phyloP scores from a whole-genome alignment of 1,140 invertebrate species.

The Atta cephalotes region DNA sequence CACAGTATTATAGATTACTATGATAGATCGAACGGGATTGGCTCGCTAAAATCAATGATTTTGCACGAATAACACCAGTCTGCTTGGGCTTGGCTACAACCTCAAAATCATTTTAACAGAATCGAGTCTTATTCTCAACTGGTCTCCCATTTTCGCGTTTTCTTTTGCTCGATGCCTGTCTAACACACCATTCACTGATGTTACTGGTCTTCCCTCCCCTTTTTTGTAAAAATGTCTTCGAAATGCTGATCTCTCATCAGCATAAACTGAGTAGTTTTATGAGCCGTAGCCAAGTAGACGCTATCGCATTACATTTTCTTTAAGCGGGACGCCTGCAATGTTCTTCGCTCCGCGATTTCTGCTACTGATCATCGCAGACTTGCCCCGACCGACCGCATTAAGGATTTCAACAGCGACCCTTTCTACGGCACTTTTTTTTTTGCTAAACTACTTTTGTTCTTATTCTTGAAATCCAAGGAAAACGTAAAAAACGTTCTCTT shows the following conservation, averaged over 20 bases:
- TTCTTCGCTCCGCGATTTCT: constrained; percentile 65
- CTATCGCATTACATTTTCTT: constrained; percentile 82
- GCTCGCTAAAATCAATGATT: constrained; percentile 65
- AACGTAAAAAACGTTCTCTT: constrained; percentile 5
- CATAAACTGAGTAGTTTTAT: constrained; percentile 85
- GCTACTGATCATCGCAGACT: constrained; percentile 56
- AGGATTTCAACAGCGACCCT: constrained; percentile 51
- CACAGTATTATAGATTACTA: not conserved
- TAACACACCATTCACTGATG: constrained; percentile 1
- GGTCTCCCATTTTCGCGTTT: constrained; percentile 41
- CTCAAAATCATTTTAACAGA: constrained; percentile 70
- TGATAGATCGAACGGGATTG: constrained; percentile 54
- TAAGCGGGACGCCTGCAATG: constrained; percentile 72
- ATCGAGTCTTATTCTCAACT: constrained; percentile 48
- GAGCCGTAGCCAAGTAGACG: constrained; percentile 82
- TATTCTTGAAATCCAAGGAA: not conserved
- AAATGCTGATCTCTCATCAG: constrained; percentile 79
- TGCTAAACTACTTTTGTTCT: not conserved
- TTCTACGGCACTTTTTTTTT: constrained; percentile 32
- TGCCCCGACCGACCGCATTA: constrained; percentile 44
- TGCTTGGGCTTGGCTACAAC: constrained; percentile 67
- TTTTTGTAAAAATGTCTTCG: constrained; percentile 80
- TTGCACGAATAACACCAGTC: constrained; percentile 71
- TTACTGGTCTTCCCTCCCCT: constrained; percentile 23
- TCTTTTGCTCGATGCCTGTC: constrained; percentile 34